These are phyloP conservation scores for Nesogale talazaci DNA, from an alignment of 2,113 vertebrate genomes.

Conservation along the genomic window DNA sequence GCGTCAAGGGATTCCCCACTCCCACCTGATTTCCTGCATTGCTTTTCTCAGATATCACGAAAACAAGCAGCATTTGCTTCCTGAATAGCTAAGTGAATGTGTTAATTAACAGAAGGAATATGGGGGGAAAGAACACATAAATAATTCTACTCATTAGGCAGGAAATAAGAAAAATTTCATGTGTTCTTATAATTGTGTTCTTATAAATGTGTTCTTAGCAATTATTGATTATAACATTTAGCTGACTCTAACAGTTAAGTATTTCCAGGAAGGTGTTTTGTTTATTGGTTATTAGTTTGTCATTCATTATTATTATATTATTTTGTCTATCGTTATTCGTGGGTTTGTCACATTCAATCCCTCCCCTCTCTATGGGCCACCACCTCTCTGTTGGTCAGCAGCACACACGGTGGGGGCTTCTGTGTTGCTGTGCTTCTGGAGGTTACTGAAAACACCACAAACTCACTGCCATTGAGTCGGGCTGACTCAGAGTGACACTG, in stretches of 20 bases:
- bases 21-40: not conserved
- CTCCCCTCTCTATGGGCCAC: too few species aligned
- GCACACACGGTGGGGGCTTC: too few species aligned
- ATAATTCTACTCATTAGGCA: not conserved
- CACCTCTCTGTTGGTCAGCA: too few species aligned
- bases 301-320: not conserved
- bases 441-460: too few species aligned
- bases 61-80: not conserved
- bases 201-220: not conserved
- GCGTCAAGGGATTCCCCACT: not conserved
- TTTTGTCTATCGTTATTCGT: too few species aligned
- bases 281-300: not conserved
- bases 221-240: conserved; percentile 17
- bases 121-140: not conserved
- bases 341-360: too few species aligned
- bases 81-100: not conserved
- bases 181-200: too few species aligned
- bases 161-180: not conserved
- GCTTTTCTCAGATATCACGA: conserved; percentile 3
- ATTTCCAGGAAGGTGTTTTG: not conserved
- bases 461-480: too few species aligned
- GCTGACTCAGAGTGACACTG: too few species aligned
- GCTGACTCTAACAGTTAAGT: not conserved
- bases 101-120: not conserved
- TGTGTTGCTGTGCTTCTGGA: too few species aligned